These are phyloP conservation scores for Thysanoteuthis rhombus DNA, from an alignment of 2,888 invertebrate species.

Conservation along the genomic window DNA sequence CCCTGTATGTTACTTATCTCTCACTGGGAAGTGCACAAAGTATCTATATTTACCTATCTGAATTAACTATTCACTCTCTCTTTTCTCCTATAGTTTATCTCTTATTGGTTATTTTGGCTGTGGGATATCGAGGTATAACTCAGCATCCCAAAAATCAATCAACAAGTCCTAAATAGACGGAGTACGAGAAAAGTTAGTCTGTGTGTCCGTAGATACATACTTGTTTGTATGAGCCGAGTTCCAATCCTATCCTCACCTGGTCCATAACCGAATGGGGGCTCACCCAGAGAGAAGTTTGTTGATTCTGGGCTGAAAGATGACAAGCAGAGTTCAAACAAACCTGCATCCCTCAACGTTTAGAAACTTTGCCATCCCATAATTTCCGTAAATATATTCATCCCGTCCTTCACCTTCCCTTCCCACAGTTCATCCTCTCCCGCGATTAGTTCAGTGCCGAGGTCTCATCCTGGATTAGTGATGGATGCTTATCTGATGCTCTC, in stretches of 20 bases:
- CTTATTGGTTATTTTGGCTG: too few relatives aligned
- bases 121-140: too few relatives aligned
- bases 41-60: too few relatives aligned
- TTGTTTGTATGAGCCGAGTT: not conserved
- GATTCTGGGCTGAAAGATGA: not conserved
- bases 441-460: not conserved
- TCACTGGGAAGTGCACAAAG: too few relatives aligned
- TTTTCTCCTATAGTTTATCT: too few relatives aligned
- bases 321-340: not conserved
- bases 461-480: not conserved
- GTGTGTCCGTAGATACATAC: not conserved
- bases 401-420: not conserved
- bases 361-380: not conserved
- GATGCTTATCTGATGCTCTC: not conserved
- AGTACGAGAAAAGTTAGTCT: not conserved
- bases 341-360: not conserved
- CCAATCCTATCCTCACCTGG: not conserved
- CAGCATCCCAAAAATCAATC: not conserved
- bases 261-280: too few relatives aligned
- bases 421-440: not conserved
- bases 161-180: not conserved
- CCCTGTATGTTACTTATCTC: too few relatives aligned
- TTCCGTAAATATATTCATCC: not conserved
- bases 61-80: too few relatives aligned
- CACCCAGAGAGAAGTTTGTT: not conserved